Base-by-base conservation (phyloP, 2,113 vertebrate species). In the Callithrix jacchus region DNA sequence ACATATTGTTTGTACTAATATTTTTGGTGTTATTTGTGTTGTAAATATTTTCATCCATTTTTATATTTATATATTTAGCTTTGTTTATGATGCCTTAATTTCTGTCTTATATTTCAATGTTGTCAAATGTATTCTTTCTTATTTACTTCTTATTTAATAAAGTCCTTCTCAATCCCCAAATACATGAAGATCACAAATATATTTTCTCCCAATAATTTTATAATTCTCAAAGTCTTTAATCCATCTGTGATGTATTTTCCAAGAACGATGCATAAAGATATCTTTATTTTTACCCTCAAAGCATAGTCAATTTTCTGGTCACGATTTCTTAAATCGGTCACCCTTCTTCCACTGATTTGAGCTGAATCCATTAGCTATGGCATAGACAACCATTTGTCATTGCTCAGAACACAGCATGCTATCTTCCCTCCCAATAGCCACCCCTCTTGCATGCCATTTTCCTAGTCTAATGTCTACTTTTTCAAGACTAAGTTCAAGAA, bases 11-110 rank as follows among this genome's bases (percentile, higher is more conserved):
- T 91, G 20, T 91, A 87, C 54, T 80, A 54, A 91, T 82, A 56
- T 58, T 79, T 95, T 95, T 40, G 23, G 61, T 74, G 20, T 89
- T 95, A 92, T 96, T 95, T 94, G 79, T 86, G 42, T 92, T 87
- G 42, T 42, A 95, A 94, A 97, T 56, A 80, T 73, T 88, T 86
- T 68, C 40, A 49, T 56, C 42, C 16, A 74, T 35, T 93, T 91
- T 83, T 52, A 66, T 85, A 70, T 91, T 83, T 52, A 66, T 81
- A 70, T 87, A 86, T 83, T 97, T 97, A 82, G 37, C 16, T 94
- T 95, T 85, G 64, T 66, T 92, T 93, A 32, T 32, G 18, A 25
- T 68, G 12, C 35, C 76, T 88, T 77, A 13, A 82, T 88, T 91
- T 85, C 35, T 95, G 56, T 54, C 32, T 74, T 93, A 32, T 40